Percentiles rank a stretch among this genome's conserved stretches.
Evolutionary conservation across 2,113 vertebrate species (phyloP).

Genomic region (Canis aureus): DNA sequence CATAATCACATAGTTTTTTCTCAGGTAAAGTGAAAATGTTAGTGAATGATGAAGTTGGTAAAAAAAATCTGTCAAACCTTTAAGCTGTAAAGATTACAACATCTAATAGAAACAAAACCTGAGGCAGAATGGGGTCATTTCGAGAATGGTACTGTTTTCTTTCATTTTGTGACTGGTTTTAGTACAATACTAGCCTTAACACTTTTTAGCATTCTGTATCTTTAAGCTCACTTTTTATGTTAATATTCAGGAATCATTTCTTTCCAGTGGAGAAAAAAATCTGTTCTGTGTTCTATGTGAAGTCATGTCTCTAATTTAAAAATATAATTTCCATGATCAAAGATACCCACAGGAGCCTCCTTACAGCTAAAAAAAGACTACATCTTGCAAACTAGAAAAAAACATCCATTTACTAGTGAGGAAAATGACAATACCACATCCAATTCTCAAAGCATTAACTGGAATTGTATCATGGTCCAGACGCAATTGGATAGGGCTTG

Average conservation of each 20-base stretch:
- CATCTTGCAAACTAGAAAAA: neutral
- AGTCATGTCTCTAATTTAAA: slow-evolving; percentile 24
- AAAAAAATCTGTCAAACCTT: neutral
- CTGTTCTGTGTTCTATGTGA: neutral
- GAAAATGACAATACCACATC: neutral
- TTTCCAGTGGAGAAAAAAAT: neutral
- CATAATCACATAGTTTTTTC: neutral
- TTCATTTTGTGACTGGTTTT: neutral
- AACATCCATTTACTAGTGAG: neutral
- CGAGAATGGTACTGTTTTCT: neutral
- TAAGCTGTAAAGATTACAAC: neutral
- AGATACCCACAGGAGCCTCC: neutral
- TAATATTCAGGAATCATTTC: neutral
- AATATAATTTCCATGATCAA: slow-evolving; percentile 38
- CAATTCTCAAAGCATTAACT: neutral
- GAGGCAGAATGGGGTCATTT: neutral
- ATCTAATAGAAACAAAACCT: neutral
- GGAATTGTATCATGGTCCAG: neutral
- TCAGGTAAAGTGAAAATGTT: neutral
- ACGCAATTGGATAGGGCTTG: neutral
- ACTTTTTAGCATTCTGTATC: neutral
- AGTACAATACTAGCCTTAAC: neutral
- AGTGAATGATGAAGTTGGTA: neutral
- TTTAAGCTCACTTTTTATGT: neutral
- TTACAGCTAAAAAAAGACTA: neutral